Evolutionary conservation across 2,797 vertebrate genomes (phyloP), one percentile per base, ranked within the genome.

Genomic region (Cyprinodon diabolis): DNA sequence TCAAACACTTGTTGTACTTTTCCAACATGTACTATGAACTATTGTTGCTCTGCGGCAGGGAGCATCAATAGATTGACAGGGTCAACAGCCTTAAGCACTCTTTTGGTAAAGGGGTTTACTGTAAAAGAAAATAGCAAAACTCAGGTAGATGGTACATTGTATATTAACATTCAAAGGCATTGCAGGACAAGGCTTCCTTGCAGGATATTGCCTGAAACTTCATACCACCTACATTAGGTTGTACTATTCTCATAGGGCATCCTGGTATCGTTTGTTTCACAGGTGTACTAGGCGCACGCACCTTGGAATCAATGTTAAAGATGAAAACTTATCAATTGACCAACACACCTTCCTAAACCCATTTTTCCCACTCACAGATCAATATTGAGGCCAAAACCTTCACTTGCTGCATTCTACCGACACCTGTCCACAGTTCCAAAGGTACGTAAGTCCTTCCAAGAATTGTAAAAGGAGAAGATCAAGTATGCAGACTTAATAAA

Each of bases 401-500:
- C 51, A 19, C 51, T 21, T n/a, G 54, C 54, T 23, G 54, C n/a
- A 4, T 55, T n/a, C n/a, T 23, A 55, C 23, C 23, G 9, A 10
- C 54, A 55, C n/a, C n/a, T 55, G 51, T 2, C 57, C 7, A 37
- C 30, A 60, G 15, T 19, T 19, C 30, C 58, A 62, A 62, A 62
- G 19, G 58, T 21, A 62, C 17, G 17, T 11, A 21, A 6, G 40
- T 23, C 43, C 5, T 12, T 4, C 62, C 40, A 45, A 13, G 14
- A n/a, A n/a, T 6, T 2, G 11, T 4, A 48, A 52, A 65, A 47
- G 40, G 55, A 43, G 12, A 67, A 76, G 40, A 65, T 45, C 40
- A 17, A 21, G 47, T 62, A 48, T 19, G 35, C 49, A 72, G 10
- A 51, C 11, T 60, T 14, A 71, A 47, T 71, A 68, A 49, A 62